A percentile compares a stretch with the other conserved stretches of the same genome.
Conservation (phyloP, 2,888 invertebrate genomes). For the Trissoscelio sp. region DNA sequence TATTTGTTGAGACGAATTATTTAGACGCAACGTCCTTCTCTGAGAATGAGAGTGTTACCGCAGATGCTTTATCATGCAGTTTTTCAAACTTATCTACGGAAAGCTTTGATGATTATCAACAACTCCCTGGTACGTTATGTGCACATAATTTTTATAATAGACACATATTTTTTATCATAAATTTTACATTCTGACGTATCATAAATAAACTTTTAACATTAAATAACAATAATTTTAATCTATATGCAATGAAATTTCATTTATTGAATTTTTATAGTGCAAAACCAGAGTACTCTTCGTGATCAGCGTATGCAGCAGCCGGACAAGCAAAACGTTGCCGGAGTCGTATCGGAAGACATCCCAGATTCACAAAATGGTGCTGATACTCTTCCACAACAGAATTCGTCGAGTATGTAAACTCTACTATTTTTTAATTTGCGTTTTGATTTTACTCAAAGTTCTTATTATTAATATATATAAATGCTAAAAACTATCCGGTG, state of each 20-base stretch:
- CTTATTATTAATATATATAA: not conserved
- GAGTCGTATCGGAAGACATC: conserved; percentile 13
- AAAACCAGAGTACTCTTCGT: conserved; percentile 23
- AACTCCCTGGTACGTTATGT: conserved; percentile 20
- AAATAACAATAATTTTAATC: conserved; percentile 18
- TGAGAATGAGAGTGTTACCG: conserved; percentile 1
- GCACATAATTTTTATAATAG: conserved; percentile 6
- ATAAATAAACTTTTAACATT: conserved; percentile 18
- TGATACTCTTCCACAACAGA: conserved; percentile 34
- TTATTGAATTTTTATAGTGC: conserved; percentile 28
- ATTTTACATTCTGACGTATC: conserved; percentile 9
- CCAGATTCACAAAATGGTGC: conserved; percentile 21
- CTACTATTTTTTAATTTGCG: conserved; percentile 16
- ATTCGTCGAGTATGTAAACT: conserved; percentile 30
- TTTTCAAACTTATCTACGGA: conserved; percentile 18
- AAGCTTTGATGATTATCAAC: conserved; percentile 18
- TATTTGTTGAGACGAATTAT: conserved; percentile 3
- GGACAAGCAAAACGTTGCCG: conserved; percentile 23
- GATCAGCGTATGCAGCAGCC: conserved; percentile 27
- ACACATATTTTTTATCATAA: conserved; percentile 11
- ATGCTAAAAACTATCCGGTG: conserved; percentile 6
- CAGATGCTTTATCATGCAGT: conserved; percentile 11
- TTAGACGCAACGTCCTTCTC: not conserved
- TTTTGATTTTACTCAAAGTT: conserved; percentile 9
- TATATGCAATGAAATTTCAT: conserved; percentile 29